Evolutionary conservation across 2,888 invertebrate genomes (phyloP), one percentile per base, ranked within the genome.

Genomic region (Trisateles emortualis): DNA sequence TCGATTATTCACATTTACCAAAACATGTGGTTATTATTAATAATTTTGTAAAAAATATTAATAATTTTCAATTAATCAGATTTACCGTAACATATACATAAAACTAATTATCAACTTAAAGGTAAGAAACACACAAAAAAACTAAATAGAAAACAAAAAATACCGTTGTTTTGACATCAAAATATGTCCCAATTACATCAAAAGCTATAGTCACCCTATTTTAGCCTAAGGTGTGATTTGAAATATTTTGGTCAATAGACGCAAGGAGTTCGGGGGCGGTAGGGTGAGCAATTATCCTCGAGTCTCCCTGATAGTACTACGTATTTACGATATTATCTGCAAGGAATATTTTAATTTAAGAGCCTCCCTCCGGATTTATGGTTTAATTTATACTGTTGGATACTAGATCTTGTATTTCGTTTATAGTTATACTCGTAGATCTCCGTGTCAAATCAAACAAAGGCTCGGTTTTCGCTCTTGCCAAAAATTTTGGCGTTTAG

Each of bases 171-270:
- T n/a, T n/a, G n/a, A n/a, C n/a, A n/a, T n/a, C n/a, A n/a, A n/a
- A n/a, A n/a, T n/a, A n/a, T 22, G 5, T 22, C 8, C 19, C 0
- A 2, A 35, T 16, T 13, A 3, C 9, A 16, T 16, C 14, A 16
- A 16, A 62, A 59, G 50, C 10, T 29, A 52, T 66, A 35, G 74
- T 35, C 51, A 59, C 59, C 61, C 54, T 59, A 62, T 69, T 65
- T 62, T 63, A 51, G 53, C 59, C 46, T 52, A 55, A 75, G 66
- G 63, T 72, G 69, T 52, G 65, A 73, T 71, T 65, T 63, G 66
- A 63, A 72, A 74, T 76, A 72, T 77, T 74, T 67, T 63, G 56
- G 66, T 68, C 69, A 76, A 75, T 70, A 64, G 59, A 54, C 49
- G 49, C 38, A 8, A 19, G 54, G 59, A 44, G 53, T 58, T 52